Evolutionary conservation across 2,797 vertebrate genomes (phyloP).

Genomic region (Pangasius djambal): DNA sequence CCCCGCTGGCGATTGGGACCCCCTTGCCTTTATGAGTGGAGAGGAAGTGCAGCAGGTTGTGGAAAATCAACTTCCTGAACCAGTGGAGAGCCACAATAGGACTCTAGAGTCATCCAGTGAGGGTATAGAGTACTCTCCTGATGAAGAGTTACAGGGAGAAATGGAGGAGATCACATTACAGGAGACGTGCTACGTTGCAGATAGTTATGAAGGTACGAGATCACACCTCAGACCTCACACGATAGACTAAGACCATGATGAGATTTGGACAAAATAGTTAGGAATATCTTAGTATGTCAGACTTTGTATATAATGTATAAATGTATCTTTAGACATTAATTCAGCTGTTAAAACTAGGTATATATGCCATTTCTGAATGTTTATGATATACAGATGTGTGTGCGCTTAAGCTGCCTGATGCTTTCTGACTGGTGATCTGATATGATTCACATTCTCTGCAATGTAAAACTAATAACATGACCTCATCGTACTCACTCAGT

Average conservation of each 20-base stretch:
- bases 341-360: background rate
- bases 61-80: constrained; percentile 52
- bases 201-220: constrained; percentile 65
- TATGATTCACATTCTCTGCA: background rate
- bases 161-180: constrained; percentile 51
- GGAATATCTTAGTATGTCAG: background rate
- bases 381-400: background rate
- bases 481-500: background rate
- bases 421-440: background rate
- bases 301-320: background rate
- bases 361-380: background rate
- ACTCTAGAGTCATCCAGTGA: constrained; percentile 63
- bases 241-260: background rate
- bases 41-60: constrained; percentile 67
- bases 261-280: background rate
- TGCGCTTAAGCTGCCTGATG: background rate
- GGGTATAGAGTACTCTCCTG: constrained; percentile 60
- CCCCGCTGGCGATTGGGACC: constrained; percentile 76
- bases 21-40: constrained; percentile 60
- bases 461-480: background rate
- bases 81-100: constrained; percentile 55
- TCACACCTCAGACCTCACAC: background rate
- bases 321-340: background rate
- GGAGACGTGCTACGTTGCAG: constrained; percentile 50
- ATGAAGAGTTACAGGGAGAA: constrained; percentile 56